phyloP scores from a whole-genome alignment of 1,140 invertebrate species.

The Formica exsecta region DNA sequence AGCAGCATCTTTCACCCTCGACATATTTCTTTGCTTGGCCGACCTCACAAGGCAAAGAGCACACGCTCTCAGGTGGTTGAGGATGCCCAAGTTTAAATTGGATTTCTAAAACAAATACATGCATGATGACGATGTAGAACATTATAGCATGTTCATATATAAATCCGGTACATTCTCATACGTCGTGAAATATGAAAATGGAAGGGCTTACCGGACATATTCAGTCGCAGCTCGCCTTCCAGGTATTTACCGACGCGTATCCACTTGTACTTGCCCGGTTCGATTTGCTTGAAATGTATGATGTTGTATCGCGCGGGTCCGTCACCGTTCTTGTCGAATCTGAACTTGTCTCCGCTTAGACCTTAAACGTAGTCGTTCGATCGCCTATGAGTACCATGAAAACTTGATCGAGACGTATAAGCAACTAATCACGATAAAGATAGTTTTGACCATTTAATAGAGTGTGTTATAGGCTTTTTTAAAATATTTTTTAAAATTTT shows the following conservation, averaged over 20 bases:
- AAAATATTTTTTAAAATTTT: not conserved
- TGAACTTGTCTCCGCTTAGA: constrained; percentile 95
- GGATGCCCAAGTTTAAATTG: constrained; percentile 93
- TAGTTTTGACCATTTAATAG: not conserved
- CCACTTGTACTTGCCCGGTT: constrained; percentile 92
- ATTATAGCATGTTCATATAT: not conserved
- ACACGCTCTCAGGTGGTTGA: constrained; percentile 94
- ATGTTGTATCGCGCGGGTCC: constrained; percentile 98
- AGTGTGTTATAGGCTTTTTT: no score
- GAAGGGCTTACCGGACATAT: constrained; percentile 90
- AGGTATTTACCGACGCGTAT: constrained; percentile 94
- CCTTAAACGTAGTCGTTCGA: constrained; percentile 86
- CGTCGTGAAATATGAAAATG: not conserved
- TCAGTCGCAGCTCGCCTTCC: constrained; percentile 92
- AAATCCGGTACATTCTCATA: not conserved
- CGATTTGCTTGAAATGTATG: constrained; percentile 96
- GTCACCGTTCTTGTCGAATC: constrained; percentile 95
- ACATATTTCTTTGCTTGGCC: constrained; percentile 97
- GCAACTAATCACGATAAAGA: constrained; percentile 33
- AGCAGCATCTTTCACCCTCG: constrained; percentile 97
- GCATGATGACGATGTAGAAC: not conserved
- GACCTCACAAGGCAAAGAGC: constrained; percentile 93
- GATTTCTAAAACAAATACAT: constrained; percentile 88
- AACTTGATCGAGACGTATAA: constrained; percentile 42
- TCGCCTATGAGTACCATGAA: constrained; percentile 52